Evolutionary conservation across 2,888 invertebrate species (phyloP).

Genomic region (Limnephilus marmoratus): DNA sequence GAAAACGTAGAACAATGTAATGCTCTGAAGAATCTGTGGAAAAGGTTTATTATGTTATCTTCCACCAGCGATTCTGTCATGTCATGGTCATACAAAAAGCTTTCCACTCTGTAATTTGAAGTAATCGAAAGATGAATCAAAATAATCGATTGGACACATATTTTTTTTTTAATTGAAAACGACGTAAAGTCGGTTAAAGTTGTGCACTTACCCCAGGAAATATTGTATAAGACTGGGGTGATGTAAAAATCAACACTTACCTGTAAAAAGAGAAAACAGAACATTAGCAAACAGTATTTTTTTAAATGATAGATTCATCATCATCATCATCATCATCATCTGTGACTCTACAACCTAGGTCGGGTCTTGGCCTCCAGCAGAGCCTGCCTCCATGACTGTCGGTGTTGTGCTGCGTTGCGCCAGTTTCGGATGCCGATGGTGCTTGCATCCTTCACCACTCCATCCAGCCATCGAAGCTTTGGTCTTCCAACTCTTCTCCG

Average conservation of each 20-base stretch:
- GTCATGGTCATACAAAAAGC: background rate
- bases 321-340: no score
- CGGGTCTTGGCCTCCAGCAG: no score
- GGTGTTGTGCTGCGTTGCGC: no score
- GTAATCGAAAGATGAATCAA: background rate
- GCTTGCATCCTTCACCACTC: no score
- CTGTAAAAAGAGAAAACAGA: background rate
- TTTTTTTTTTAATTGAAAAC: background rate
- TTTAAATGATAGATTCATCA: no score
- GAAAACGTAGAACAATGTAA: background rate
- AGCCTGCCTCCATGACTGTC: no score
- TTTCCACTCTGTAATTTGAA: background rate
- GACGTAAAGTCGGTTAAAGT: background rate
- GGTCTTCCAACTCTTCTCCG: no score
- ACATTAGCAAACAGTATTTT: background rate
- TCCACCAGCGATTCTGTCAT: no score
- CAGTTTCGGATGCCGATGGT: no score
- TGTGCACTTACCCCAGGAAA: background rate
- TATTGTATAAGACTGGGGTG: background rate
- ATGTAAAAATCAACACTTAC: background rate
- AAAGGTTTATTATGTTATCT: background rate
- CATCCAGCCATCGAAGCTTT: no score
- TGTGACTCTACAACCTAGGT: no score
- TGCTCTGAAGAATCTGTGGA: background rate
- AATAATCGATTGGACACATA: background rate